Percentiles rank a stretch among this genome's conserved stretches.
phyloP scores from a whole-genome alignment of 2,113 vertebrate genomes.

The Jaculus jaculus region DNA sequence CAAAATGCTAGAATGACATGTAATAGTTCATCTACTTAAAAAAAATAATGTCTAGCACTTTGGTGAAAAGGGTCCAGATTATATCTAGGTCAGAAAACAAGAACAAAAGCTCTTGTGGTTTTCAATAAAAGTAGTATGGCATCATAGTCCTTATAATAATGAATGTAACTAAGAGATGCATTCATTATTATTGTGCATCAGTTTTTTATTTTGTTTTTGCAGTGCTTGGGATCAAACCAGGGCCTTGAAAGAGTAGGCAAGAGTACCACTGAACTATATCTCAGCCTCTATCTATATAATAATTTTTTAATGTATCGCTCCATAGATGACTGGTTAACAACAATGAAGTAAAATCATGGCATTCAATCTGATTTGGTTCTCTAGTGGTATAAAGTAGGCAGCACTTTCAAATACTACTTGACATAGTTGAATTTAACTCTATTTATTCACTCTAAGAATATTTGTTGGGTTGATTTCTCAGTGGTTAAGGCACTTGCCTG shows the following conservation, averaged over 20 bases:
- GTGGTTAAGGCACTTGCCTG: too few species aligned
- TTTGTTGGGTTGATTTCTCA: background rate
- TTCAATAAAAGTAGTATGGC: background rate
- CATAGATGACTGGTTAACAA: background rate
- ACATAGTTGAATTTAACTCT: background rate
- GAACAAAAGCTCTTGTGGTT: background rate
- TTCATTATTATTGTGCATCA: background rate
- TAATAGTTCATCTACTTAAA: background rate
- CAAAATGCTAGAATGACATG: background rate
- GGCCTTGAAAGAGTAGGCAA: background rate
- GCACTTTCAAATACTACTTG: background rate
- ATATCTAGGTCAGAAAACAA: background rate
- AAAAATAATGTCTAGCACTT: conserved; percentile 18
- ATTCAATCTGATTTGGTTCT: background rate
- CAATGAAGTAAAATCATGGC: background rate
- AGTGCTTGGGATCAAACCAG: background rate
- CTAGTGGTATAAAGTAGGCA: background rate
- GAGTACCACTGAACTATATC: background rate
- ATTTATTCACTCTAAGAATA: background rate
- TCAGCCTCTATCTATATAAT: background rate
- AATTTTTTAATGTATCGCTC: background rate
- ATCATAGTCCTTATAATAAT: background rate
- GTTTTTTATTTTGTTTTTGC: background rate
- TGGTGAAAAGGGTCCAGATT: background rate
- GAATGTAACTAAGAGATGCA: background rate